Base-by-base conservation (phyloP, 2,113 vertebrate genomes). In the Felis chaus region DNA sequence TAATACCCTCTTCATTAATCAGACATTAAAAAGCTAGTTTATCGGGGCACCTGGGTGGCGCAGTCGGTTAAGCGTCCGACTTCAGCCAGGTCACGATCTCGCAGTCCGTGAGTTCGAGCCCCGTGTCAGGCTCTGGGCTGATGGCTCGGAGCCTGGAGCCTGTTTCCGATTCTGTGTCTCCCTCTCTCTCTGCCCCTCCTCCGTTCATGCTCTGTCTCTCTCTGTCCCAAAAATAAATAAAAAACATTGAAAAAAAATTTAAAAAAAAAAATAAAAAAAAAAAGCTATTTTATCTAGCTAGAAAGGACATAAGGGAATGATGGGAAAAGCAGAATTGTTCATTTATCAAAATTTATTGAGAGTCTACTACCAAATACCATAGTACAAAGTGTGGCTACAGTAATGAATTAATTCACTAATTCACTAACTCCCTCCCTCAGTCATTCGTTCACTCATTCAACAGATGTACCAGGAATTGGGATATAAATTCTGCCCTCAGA, bases 1-100 rank as follows among this genome's bases (percentile, higher is more conserved):
- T 95, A 92, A 97, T 36, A 79, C 82, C 7, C 45, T 88, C 69
- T 65, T 87, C 63, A 79, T 80, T 91, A 89, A 92, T 84, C 41
- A 73, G 50, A 95, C 93, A 93, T 71, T 50, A 86, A 94, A 61
- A 89, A 61, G 53, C 57, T 84, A 74, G 21, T 90, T 41, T 90
- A 90, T 79, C 61, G 36, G 36, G 36, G 36, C 3, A 3, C 36
- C 36, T 36, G 36, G 36, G 36, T 36, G 36, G 36, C 36, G 36
- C 36, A 36, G 36, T 36, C 36, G 36, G 36, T 36, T 36, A 36
- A 36, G 36, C 36, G 3, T 36, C 36, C 36, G 36, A 36, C 36
- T 36, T 36, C 36, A 36, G 36, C 36, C 36, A 36, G 36, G 36
- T 36, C 36, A 36, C 36, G 36, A 36, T 36, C 36, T 36, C 3